These are phyloP conservation scores for Yponomeuta malinellus DNA, from an alignment of 2,888 invertebrate genomes.

Conservation along the genomic window DNA sequence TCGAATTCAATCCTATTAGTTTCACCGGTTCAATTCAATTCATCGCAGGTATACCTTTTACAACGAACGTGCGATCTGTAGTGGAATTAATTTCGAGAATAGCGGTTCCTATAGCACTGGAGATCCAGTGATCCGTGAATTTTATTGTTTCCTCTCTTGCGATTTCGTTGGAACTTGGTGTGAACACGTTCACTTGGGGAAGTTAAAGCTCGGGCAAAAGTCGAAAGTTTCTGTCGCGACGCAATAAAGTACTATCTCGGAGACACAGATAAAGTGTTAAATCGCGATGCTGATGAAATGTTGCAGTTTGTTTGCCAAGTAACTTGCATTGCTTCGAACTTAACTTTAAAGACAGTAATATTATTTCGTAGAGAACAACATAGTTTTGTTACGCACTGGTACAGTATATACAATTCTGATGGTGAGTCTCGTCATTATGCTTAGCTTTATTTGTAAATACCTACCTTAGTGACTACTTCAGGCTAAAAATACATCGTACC, in stretches of 20 bases:
- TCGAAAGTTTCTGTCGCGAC: neutral
- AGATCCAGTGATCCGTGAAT: slow-evolving; percentile 55
- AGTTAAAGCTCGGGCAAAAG: slow-evolving; percentile 6
- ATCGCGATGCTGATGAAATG: neutral
- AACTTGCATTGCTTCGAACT: neutral
- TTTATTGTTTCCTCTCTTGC: slow-evolving; percentile 60
- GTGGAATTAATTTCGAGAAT: neutral
- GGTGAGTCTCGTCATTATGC: too few relatives aligned
- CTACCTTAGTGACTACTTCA: neutral
- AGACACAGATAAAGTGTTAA: slow-evolving; percentile 1
- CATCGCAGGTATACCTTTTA: neutral
- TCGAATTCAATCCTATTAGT: slow-evolving; percentile 3
- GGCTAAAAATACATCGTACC: neutral
- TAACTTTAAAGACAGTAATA: neutral
- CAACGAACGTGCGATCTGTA: neutral
- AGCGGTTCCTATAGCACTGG: slow-evolving; percentile 17
- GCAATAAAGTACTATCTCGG: neutral
- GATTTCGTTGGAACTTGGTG: slow-evolving; percentile 48
- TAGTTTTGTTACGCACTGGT: too few relatives aligned
- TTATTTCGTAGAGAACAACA: neutral
- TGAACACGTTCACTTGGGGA: slow-evolving; percentile 39
- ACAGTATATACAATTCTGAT: too few relatives aligned
- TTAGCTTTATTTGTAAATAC: neutral
- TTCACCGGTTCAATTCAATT: neutral
- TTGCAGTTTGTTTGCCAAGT: neutral